phyloP scores from a whole-genome alignment of 2,888 invertebrate species.

The Volucella inflata region DNA sequence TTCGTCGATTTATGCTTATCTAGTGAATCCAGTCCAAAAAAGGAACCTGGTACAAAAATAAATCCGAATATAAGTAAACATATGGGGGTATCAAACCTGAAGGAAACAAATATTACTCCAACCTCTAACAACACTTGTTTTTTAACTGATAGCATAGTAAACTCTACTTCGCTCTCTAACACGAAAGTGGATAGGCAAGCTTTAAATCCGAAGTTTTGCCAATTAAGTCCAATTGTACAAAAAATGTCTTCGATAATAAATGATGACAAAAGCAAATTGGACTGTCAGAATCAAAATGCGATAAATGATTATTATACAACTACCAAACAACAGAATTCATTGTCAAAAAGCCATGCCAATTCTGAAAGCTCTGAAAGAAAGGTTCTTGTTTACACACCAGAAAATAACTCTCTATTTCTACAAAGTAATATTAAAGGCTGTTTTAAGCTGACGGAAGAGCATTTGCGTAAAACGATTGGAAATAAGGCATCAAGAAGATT shows the following conservation, averaged over 20 bases:
- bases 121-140: slow-evolving; percentile 37
- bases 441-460: slow-evolving; percentile 79
- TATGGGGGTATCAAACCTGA: not conserved
- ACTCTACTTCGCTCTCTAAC: slow-evolving; percentile 31
- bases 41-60: not conserved
- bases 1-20: not conserved
- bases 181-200: not conserved
- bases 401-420: not conserved
- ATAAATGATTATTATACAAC: not conserved
- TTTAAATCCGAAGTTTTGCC: not conserved
- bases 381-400: slow-evolving; percentile 34
- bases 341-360: not conserved
- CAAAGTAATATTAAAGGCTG: slow-evolving; percentile 44
- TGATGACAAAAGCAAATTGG: not conserved
- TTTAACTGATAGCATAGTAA: slow-evolving; percentile 39
- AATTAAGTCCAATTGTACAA: slow-evolving; percentile 28
- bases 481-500: slow-evolving; percentile 78
- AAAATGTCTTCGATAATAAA: not conserved
- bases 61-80: not conserved
- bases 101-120: not conserved
- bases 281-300: not conserved
- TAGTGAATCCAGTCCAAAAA: not conserved
- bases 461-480: slow-evolving; percentile 78
- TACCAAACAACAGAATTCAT: not conserved
- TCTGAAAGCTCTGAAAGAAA: not conserved